Evolutionary conservation across 2,113 vertebrate genomes (phyloP), one percentile per base, ranked within the genome.

Genomic region (Axis porcinus): DNA sequence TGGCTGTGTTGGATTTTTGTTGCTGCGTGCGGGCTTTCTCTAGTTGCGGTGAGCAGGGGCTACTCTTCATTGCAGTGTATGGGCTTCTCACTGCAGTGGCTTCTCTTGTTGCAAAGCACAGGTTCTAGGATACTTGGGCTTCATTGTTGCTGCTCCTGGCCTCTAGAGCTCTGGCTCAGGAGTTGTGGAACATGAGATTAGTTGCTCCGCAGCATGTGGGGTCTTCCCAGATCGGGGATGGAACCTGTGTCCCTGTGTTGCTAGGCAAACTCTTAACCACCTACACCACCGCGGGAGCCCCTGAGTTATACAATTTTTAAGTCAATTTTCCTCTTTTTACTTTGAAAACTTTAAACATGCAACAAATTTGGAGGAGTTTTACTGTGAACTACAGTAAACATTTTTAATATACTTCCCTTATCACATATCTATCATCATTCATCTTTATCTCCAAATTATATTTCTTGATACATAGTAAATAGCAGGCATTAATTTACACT

Each of bases 351-450:
- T 87, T 45, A 74, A 95, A 81, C 12, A 79, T 60, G 64, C 21
- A 84, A 58, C 47, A 84, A 70, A 92, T 81, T 79, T 88, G 45
- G 54, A 91, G 67, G 25, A 79, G 84, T 94, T 86, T 95, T 91
- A 70, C 88, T 94, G 19, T 52, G 5, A 50, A 84, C 21, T 25
- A 81, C 25, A 33, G 74, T 82, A 50, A 64, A 27, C 27, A 55
- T 87, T 95, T 89, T 90, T n/a, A 82, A 45, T 82, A 86, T 57
- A 86, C 54, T 88, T 83, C 12, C 45, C 57, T 91, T 64, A 82
- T 86, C 40, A 85, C 16, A 36, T 62, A 57, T 62, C 9, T 87
- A 79, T 33, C 23, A 79, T 57, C 60, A 50, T 60, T 81, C 15
- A 30, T 45, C 30, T 11, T 33, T 88, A 74, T 40, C 76, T 86